Percentiles rank a stretch among this genome's conserved stretches.
These are phyloP conservation scores for Drosophila asahinai DNA, from an alignment of 1,140 invertebrate genomes.

Conservation along the genomic window DNA sequence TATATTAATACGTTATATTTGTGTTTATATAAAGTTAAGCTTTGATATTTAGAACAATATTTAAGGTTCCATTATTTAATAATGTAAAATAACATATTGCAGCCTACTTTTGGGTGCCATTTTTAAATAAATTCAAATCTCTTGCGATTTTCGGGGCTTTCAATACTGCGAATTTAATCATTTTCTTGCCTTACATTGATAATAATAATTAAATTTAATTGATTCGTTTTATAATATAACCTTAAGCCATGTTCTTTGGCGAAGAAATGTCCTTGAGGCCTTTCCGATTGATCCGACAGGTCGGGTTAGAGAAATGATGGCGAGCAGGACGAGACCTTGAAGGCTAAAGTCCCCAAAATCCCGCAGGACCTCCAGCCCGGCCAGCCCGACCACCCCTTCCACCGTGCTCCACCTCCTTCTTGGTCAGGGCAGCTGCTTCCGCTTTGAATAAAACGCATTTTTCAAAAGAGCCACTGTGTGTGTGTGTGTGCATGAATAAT, in stretches of 20 bases:
- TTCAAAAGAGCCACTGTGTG: slow-evolving; percentile 65
- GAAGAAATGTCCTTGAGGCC: not conserved
- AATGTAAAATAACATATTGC: not conserved
- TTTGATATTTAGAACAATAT: not conserved
- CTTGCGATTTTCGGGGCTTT: not conserved
- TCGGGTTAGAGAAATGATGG: not conserved
- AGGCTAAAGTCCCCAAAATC: slow-evolving; percentile 15
- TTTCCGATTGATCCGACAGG: not conserved
- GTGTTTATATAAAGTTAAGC: not conserved
- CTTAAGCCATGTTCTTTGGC: not conserved
- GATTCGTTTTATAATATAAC: too few species aligned
- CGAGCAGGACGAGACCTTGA: slow-evolving; percentile 20
- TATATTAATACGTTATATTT: not conserved
- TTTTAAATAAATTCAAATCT: not conserved
- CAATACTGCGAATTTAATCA: too few species aligned
- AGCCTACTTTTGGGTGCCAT: not conserved
- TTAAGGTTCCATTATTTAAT: not conserved
- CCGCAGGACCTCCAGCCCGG: slow-evolving; percentile 24
- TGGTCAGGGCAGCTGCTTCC: slow-evolving; percentile 61
- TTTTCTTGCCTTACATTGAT: too few species aligned
- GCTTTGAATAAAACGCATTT: slow-evolving; percentile 77
- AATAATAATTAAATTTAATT: not conserved
- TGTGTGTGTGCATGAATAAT: slow-evolving; percentile 70
- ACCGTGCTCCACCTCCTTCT: not conserved
- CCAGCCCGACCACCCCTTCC: not conserved